Base-by-base conservation (phyloP, 1,140 invertebrate genomes). In the Heliconius himera region DNA sequence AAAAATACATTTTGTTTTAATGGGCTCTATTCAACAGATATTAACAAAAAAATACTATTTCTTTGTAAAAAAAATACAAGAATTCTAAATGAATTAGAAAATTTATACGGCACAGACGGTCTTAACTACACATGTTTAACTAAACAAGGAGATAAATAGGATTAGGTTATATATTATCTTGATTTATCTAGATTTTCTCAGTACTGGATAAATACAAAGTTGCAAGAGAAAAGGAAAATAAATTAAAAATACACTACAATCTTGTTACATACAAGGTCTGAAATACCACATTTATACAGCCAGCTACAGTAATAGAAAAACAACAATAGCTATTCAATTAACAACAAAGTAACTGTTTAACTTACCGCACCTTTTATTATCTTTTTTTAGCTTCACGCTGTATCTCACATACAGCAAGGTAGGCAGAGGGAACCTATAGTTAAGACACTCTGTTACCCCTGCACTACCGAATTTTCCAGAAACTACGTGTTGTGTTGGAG, bases 191-290 rank as follows among this genome's bases (percentile, higher is more conserved):
- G 22, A 66, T 26, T 0, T 5, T 26, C 13, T 11, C 22, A 16
- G 8, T 1, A 66, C 9, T n/a, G 13, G 13, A 26, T 26, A 66
- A 29, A 66, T 22, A 60, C n/a, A 60, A 22, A 22, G 56, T 11
- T 22, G n/a, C 20, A n/a, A 11, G 8, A 60, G n/a, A n/a, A 66
- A 9, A 66, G 11, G 22, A 66, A 66, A 66, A 22, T 4, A 26
- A 66, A 66, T 26, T 66, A 66, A 66, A 66, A 66, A 66, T 26
- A 66, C 60, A 66, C 54, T 56, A 56, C 22, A 66, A 66, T 66
- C 22, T 66, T 66, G 26, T 29, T 66, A 66, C 22, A 29, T 29
- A 66, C n/a, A 8, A 22, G n/a, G 56, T 60, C 60, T 66, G 22
- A 29, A 56, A 56, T 56, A 56, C 20, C 8, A 56, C 20, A 56